Percentiles rank a stretch among this genome's conserved stretches.
Evolutionary conservation across 2,797 vertebrate species (phyloP).

Genomic region (Eulemur coronatus): DNA sequence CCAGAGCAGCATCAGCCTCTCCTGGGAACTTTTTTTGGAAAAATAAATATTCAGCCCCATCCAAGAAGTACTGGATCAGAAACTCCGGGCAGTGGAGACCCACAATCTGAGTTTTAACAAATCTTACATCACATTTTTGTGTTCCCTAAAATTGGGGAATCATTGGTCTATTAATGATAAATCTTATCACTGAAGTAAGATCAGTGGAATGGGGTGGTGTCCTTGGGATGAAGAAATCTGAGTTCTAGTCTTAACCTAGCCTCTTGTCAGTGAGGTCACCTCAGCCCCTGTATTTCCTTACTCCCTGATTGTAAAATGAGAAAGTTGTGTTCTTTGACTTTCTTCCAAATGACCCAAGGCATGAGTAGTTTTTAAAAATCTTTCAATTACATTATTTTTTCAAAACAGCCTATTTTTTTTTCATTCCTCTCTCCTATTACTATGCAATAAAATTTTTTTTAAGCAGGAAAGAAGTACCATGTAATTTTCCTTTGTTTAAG

Average conservation of each 20-base stretch:
- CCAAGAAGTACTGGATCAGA: not conserved
- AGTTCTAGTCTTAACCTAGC: not conserved
- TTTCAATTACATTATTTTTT: constrained; percentile 63
- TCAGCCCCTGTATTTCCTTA: not conserved
- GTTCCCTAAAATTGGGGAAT: not conserved
- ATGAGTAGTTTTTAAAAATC: constrained; percentile 69
- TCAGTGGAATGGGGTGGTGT: not conserved
- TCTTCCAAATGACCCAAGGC: not conserved
- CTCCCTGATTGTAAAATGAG: not conserved
- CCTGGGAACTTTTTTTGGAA: not conserved
- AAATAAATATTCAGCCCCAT: not conserved
- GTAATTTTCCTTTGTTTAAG: constrained; percentile 43
- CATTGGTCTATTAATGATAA: not conserved
- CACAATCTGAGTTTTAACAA: not conserved
- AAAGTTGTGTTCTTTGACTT: not conserved
- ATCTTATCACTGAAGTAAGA: not conserved
- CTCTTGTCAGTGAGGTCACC: not conserved
- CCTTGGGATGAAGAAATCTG: not conserved
- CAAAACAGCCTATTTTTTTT: constrained; percentile 43
- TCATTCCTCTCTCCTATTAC: constrained; percentile 42
- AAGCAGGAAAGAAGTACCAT: not conserved
- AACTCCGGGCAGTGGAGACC: not conserved
- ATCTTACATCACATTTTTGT: not conserved
- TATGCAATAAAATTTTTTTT: not conserved
- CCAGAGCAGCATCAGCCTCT: not conserved